A percentile compares a stretch with the other conserved stretches of the same genome.
These are phyloP conservation scores for Panulirus ornatus DNA, from an alignment of 1,140 invertebrate genomes.

Conservation along the genomic window DNA sequence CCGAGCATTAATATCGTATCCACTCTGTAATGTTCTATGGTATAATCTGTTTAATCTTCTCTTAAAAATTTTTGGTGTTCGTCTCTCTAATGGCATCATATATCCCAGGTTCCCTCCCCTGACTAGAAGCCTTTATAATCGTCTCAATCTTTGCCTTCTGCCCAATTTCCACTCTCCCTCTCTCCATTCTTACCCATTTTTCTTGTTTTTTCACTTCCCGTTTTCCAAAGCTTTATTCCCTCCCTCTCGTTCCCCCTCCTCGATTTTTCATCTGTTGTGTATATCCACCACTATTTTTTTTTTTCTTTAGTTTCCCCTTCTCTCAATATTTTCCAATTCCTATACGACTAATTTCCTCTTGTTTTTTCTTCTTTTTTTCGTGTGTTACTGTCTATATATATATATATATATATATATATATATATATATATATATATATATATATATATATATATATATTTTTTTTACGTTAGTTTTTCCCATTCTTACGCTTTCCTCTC, in stretches of 20 bases:
- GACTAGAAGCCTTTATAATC: too few relatives aligned
- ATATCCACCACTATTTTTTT: neutral
- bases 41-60: neutral
- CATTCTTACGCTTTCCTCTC: neutral
- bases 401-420: too few relatives aligned
- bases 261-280: neutral
- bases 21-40: too few relatives aligned
- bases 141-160: neutral
- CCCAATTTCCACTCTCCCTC: constrained; percentile 9
- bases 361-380: neutral
- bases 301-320: neutral
- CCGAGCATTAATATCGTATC: too few relatives aligned
- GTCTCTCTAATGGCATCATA: too few relatives aligned
- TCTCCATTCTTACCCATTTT: constrained; percentile 5
- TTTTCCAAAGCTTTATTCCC: neutral
- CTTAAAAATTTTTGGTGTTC: too few relatives aligned
- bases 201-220: neutral
- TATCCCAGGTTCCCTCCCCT: too few relatives aligned
- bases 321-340: neutral
- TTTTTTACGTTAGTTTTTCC: neutral
- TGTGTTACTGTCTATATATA: neutral
- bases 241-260: neutral
- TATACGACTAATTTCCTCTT: neutral
- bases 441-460: too few relatives aligned
- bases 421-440: too few relatives aligned